Evolutionary conservation across 2,888 invertebrate species (phyloP).

Genomic region (Drosophila phalerata): DNA sequence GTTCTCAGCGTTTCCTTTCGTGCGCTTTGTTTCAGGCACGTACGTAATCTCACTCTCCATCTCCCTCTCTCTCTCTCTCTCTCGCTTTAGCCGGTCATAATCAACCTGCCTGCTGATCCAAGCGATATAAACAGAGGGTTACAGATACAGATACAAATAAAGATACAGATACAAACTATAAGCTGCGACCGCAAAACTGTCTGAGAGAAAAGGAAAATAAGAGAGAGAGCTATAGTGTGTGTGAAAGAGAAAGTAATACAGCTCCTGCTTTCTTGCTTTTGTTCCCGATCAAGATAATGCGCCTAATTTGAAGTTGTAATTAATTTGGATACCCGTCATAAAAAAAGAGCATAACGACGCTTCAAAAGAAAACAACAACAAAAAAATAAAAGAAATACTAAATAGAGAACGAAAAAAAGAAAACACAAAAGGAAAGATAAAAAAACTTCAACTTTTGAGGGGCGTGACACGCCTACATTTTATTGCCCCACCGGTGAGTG

Average conservation of each 20-base stretch:
- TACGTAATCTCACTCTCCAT: constrained; percentile 62
- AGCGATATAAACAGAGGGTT: constrained; percentile 67
- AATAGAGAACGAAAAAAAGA: constrained; percentile 21
- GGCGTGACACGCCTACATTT: constrained; percentile 74
- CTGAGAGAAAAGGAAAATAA: constrained; percentile 20
- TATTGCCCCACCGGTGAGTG: constrained; percentile 80
- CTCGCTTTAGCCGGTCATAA: constrained; percentile 60
- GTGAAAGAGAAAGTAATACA: constrained; percentile 23
- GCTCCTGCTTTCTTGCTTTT: constrained; percentile 47
- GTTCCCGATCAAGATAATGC: constrained; percentile 79
- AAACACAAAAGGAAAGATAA: constrained; percentile 32
- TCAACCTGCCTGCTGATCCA: constrained; percentile 75
- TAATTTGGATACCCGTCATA: constrained; percentile 83
- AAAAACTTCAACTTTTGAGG: constrained; percentile 46
- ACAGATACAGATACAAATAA: constrained; percentile 38
- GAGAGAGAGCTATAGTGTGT: neutral
- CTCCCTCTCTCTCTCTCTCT: constrained; percentile 10
- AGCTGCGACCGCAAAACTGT: constrained; percentile 18
- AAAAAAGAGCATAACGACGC: constrained; percentile 65
- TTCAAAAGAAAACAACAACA: constrained; percentile 32
- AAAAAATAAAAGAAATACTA: constrained; percentile 1
- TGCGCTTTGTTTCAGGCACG: constrained; percentile 77
- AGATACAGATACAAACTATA: constrained; percentile 30
- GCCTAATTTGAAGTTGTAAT: constrained; percentile 84
- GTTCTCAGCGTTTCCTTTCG: constrained; percentile 59